phyloP scores from a whole-genome alignment of 37 sponge, comb jelly and placozoan species.

The Halisarca cf. caerulea region DNA sequence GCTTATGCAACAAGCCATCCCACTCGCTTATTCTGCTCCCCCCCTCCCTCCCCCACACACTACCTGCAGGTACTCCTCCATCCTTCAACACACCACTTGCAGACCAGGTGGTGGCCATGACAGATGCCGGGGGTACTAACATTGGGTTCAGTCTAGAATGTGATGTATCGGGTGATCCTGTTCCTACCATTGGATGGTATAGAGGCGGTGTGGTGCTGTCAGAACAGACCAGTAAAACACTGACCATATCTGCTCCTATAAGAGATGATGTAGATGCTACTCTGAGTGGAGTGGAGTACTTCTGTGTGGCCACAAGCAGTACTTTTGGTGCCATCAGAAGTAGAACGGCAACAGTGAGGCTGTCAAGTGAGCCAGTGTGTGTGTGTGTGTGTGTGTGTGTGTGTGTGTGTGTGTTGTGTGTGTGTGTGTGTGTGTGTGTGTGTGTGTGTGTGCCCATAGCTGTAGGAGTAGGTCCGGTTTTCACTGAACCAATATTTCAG shows the following conservation, averaged over 20 bases:
- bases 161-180: slow-evolving; percentile 36
- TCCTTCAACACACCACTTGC: background rate
- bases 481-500: too few species aligned
- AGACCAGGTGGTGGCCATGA: slow-evolving; percentile 12
- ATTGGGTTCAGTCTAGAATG: slow-evolving; percentile 31
- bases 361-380: background rate
- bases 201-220: background rate
- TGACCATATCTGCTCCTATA: background rate
- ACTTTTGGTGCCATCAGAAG: slow-evolving; percentile 57
- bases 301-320: slow-evolving; percentile 50
- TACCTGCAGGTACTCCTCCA: slow-evolving; percentile 2
- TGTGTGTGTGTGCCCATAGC: too few species aligned
- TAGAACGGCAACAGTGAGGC: slow-evolving; percentile 21
- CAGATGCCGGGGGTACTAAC: background rate
- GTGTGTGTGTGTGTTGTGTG: background rate
- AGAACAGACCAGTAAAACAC: background rate
- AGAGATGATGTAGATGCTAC: slow-evolving; percentile 28
- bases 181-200: slow-evolving; percentile 52
- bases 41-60: background rate
- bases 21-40: background rate
- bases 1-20: too few species aligned
- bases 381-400: too few species aligned
- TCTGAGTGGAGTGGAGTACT: slow-evolving; percentile 36
- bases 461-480: too few species aligned
- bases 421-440: slow-evolving; percentile 13